Percentiles rank a stretch among this genome's conserved stretches.
These are phyloP conservation scores for Microctonus brassicae DNA, from an alignment of 2,888 invertebrate genomes.

Conservation along the genomic window DNA sequence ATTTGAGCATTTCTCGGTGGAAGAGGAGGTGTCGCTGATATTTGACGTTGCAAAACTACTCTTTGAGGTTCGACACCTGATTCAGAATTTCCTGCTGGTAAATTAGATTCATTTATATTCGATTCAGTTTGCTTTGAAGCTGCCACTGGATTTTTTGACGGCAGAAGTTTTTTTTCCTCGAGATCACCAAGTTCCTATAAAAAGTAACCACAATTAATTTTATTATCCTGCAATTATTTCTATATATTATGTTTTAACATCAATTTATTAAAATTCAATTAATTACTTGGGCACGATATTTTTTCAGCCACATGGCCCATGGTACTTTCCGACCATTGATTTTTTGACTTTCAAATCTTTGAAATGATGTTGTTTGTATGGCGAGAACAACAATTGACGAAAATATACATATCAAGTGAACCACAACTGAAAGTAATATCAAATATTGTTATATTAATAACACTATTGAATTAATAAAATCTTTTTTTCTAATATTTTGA, in stretches of 20 bases:
- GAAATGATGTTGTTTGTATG: constrained; percentile 79
- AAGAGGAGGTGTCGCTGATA: constrained; percentile 63
- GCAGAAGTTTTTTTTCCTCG: constrained; percentile 60
- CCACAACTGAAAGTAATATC: constrained; percentile 71
- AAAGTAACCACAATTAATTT: background rate
- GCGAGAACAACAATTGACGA: constrained; percentile 80
- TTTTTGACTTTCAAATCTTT: constrained; percentile 85
- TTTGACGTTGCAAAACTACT: constrained; percentile 54
- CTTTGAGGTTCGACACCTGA: constrained; percentile 41
- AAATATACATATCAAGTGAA: constrained; percentile 78
- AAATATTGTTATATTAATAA: background rate
- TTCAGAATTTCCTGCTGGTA: background rate
- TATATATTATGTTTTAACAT: constrained; percentile 5
- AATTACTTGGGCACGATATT: constrained; percentile 55
- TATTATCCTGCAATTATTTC: background rate
- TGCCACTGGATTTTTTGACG: constrained; percentile 30
- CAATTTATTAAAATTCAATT: constrained; percentile 2
- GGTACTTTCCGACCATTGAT: constrained; percentile 80
- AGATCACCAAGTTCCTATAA: constrained; percentile 57
- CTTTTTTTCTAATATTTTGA: background rate
- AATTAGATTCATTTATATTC: constrained; percentile 2
- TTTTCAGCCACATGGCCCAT: constrained; percentile 74
- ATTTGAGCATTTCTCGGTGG: constrained; percentile 65
- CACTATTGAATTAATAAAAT: background rate
- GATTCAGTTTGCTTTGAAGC: background rate